Evolutionary conservation across 2,113 vertebrate species (phyloP).

Genomic region (Aramus guarauna): DNA sequence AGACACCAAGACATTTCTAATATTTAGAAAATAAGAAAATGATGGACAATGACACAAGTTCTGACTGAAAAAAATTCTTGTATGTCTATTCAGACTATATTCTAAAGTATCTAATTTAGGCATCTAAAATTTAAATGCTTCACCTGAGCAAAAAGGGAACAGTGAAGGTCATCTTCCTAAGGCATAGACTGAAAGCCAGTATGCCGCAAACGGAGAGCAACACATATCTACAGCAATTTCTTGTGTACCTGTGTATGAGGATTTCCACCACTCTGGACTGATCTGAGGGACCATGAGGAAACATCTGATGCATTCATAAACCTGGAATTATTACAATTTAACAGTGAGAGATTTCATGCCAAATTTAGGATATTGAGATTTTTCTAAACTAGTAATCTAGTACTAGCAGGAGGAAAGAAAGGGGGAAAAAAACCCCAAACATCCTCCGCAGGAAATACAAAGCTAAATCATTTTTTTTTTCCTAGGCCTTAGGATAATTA

Average conservation of each 20-base stretch:
- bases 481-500: background rate
- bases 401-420: background rate
- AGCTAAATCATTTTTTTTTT: background rate
- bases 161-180: background rate
- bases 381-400: background rate
- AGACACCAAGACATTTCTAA: background rate
- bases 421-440: background rate
- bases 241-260: background rate
- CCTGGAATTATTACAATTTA: background rate
- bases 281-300: background rate
- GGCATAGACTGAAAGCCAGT: background rate
- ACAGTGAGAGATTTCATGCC: background rate
- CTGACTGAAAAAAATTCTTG: background rate
- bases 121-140: background rate
- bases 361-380: background rate
- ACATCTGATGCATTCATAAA: background rate
- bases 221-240: background rate
- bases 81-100: background rate
- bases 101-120: background rate
- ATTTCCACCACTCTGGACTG: background rate
- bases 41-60: background rate
- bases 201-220: background rate
- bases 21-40: background rate
- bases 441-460: background rate
- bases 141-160: background rate